Evolutionary conservation across 2,797 vertebrate species (phyloP), one percentile per base, ranked within the genome.

Genomic region (Galago senegalensis): DNA sequence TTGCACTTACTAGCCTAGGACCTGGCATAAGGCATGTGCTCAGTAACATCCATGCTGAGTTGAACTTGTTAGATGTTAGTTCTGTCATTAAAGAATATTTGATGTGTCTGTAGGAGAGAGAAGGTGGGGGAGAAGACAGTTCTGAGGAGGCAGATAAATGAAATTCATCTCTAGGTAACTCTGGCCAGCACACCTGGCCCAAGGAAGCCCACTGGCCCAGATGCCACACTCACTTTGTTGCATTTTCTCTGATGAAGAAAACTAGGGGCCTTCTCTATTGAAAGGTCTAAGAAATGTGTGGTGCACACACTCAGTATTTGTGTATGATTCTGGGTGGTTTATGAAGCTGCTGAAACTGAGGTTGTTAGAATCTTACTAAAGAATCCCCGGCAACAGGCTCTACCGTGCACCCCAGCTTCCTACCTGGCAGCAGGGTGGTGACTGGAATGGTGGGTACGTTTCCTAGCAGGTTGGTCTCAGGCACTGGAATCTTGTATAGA

Each of bases 401-500:
- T 46, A 34, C n/a, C 9, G 43, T 37, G 9, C 2, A 9, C 14
- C 21, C 43, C 18, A 65, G 43, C 21, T 21, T 27, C 34, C 72
- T 43, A 43, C 40, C 40, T 43, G 34, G 56, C 76, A 82, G 76
- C 40, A 46, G 34, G 53, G 82, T 97, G 80, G 25, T 67, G 34
- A 85, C 91, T 72, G 94, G 97, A 60, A 94, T 87, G 53, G 89
- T n/a, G 0, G 80, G 87, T 61, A 46, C 37, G 16, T 85, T 97
- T 70, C 93, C 70, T 0, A 20, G 79, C 1, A n/a, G 7, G 95
- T 43, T 97, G 60, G 97, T 98, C 97, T 99, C 99, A 0, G 98
- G 98, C 88, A 99, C 98, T 7, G 98, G 97, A n/a, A 58, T 43
- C 88, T 98, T 99, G 86, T 58, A 94, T 29, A 89, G 20, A 88